Conservation (phyloP, 2,888 invertebrate species). For the Operophtera brumata region DNA sequence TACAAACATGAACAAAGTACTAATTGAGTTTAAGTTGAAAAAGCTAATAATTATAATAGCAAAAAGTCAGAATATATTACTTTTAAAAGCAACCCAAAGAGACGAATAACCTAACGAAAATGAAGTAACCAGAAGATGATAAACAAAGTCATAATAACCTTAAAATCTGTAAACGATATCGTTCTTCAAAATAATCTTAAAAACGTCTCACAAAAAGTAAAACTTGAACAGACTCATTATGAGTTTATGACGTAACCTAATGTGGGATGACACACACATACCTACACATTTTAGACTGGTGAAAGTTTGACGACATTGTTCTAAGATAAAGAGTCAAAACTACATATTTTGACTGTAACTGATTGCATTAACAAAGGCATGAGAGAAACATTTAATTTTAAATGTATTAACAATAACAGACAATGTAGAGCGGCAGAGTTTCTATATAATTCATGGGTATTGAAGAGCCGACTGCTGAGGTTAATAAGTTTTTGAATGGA, state of each 20-base stretch:
- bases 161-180: background rate
- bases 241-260: conserved; percentile 43
- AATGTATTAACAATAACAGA: background rate
- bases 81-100: background rate
- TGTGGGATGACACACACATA: conserved; percentile 45
- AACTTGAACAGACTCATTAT: conserved; percentile 32
- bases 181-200: background rate
- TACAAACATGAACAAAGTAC: background rate
- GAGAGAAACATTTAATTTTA: conserved; percentile 11
- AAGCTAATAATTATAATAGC: background rate
- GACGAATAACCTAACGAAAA: background rate
- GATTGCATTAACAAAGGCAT: conserved; percentile 14
- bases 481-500: background rate
- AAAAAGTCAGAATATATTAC: background rate
- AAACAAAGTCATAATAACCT: conserved; percentile 3
- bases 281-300: conserved; percentile 18
- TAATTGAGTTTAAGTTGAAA: background rate
- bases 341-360: conserved; percentile 18
- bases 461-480: background rate
- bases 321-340: conserved; percentile 20
- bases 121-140: background rate
- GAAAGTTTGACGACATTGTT: conserved; percentile 58
- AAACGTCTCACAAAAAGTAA: conserved; percentile 22
- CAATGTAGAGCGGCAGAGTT: background rate
- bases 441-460: background rate